phyloP scores from a whole-genome alignment of 2,888 invertebrate genomes.

The Coronaproctus castanopsis region DNA sequence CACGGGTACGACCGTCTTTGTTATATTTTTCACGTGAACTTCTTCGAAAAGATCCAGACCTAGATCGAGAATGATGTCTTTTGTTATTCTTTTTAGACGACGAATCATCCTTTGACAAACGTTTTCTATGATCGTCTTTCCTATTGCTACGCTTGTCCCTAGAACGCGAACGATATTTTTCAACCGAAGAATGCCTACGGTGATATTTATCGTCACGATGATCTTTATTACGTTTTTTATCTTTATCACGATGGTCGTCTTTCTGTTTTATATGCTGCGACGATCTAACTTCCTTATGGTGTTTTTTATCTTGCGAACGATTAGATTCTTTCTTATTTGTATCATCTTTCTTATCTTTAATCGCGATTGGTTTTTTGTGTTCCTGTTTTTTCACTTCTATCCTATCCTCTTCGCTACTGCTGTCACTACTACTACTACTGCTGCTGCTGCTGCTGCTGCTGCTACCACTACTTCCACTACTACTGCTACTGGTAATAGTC shows the following conservation, averaged over 20 bases:
- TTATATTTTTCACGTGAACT: neutral
- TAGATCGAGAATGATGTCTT: constrained; percentile 1
- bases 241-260: neutral
- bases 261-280: neutral
- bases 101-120: no score
- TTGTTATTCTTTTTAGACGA: no score
- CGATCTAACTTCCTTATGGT: neutral
- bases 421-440: neutral
- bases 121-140: no score
- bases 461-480: neutral
- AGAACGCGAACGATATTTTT: no score
- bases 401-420: no score
- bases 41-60: neutral
- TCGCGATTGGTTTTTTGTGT: no score
- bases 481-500: constrained; percentile 5
- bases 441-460: neutral
- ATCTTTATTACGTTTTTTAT: constrained; percentile 3
- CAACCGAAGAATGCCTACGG: neutral
- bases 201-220: neutral
- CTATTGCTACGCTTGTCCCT: no score
- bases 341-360: no score
- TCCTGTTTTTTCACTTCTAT: no score
- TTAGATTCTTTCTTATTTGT: no score
- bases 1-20: neutral
- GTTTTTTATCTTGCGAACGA: no score